Evolutionary conservation across 1,140 invertebrate species (phyloP), one percentile per base, ranked within the genome.

Genomic region (Leptinotarsa undecemlineata): DNA sequence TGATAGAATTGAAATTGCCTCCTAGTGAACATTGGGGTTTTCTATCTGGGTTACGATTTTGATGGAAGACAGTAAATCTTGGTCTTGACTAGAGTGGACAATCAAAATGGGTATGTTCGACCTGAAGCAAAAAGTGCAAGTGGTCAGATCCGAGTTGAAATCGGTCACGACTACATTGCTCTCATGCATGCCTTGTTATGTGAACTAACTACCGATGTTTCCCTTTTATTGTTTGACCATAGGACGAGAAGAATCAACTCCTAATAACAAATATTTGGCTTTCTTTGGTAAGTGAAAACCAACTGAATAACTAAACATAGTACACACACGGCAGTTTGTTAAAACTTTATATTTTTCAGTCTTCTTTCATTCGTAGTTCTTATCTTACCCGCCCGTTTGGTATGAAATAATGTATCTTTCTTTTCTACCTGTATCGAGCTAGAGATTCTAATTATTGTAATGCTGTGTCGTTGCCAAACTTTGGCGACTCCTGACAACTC

Each of bases 261-360:
- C 91, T 93, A 89, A 92, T 93, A 89, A 92, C 92, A 89, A 93
- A 93, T 91, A 92, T 92, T 90, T 93, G 92, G 92, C 91, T 93
- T 90, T 92, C 91, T 88, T 91, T 93, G 92, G 93, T 94, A 92
- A 93, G 93, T 94, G 88, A 89, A 84, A 86, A 87, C 85, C 87
- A 85, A 85, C 83, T 85, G 85, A 87, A 83, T 82, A 82, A 83
- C 79, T 83, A 80, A 83, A 82, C 79, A 81, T 81, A 79, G 81
- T 81, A 85, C 85, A 85, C 85, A 87, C 86, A 87, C 86, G 86
- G 85, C 86, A 86, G 85, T 84, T 83, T 79, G 80, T 83, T 82
- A 77, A 76, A 78, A 73, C 76, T 76, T 71, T 76, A 74, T 47
- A 70, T 72, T 78, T 78, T 79, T 73, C 74, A 77, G 77, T 77